Percentiles rank a stretch among this genome's conserved stretches.
These are phyloP conservation scores for Corydoras maculifer DNA, from an alignment of 2,113 vertebrate species.

Conservation along the genomic window DNA sequence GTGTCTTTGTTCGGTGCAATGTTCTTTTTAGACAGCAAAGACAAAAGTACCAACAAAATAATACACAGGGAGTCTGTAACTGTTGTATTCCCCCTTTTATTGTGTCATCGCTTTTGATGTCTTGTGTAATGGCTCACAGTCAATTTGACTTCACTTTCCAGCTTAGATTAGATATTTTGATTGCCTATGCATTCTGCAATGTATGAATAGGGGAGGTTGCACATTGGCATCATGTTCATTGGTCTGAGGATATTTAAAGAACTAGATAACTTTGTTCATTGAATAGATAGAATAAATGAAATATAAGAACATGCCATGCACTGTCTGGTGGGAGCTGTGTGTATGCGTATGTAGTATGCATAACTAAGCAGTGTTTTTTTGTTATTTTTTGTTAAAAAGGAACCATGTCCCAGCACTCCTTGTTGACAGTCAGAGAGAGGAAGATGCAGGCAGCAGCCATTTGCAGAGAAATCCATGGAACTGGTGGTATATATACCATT, in stretches of 20 bases:
- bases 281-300: constrained; percentile 46
- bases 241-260: constrained; percentile 64
- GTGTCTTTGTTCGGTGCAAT: neutral
- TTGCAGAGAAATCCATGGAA: constrained; percentile 81
- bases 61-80: neutral
- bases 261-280: constrained; percentile 63
- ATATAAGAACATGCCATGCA: constrained; percentile 18
- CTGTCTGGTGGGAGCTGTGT: constrained; percentile 5
- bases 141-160: constrained; percentile 3
- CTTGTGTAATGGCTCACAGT: neutral
- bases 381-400: constrained; percentile 9
- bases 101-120: constrained; percentile 8
- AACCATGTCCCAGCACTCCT: constrained; percentile 70
- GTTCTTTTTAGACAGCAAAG: neutral
- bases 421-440: constrained; percentile 76
- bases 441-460: constrained; percentile 86
- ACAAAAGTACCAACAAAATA: constrained; percentile 4
- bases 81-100: neutral
- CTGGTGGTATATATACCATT: constrained; percentile 65
- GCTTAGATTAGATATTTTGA: constrained; percentile 46
- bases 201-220: constrained; percentile 45
- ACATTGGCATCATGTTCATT: constrained; percentile 51
- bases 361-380: neutral
- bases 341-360: neutral
- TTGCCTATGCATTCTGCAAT: constrained; percentile 41